phyloP scores from a whole-genome alignment of 2,888 invertebrate species.

The Drosophila helvetica region DNA sequence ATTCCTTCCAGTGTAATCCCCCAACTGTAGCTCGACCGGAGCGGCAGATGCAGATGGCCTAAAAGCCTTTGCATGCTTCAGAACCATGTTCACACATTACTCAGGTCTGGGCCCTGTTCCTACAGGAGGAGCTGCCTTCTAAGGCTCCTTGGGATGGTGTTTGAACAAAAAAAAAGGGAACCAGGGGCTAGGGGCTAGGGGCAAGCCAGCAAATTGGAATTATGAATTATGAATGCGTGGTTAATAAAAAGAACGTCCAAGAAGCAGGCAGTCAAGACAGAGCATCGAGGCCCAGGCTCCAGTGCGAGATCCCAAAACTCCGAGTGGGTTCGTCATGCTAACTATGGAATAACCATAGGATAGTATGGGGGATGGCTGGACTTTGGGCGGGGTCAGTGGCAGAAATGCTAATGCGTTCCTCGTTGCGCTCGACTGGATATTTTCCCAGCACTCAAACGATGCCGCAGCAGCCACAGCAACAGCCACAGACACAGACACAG shows the following conservation, averaged over 20 bases:
- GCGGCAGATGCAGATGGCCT: slow-evolving; percentile 33
- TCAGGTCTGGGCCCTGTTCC: slow-evolving; percentile 49
- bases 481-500: slow-evolving; percentile 26
- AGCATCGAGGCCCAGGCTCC: slow-evolving; percentile 6
- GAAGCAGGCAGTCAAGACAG: slow-evolving; percentile 50
- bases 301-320: neutral
- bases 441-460: slow-evolving; percentile 79
- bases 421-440: slow-evolving; percentile 75
- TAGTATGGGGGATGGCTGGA: slow-evolving; percentile 11
- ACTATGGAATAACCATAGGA: slow-evolving; percentile 46
- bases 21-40: slow-evolving; percentile 6
- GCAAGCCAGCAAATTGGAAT: slow-evolving; percentile 80
- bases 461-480: slow-evolving; percentile 43
- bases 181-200: slow-evolving; percentile 12
- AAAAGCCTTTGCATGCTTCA: slow-evolving; percentile 68
- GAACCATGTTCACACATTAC: slow-evolving; percentile 75
- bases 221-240: slow-evolving; percentile 82
- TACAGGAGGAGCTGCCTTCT: slow-evolving; percentile 18
- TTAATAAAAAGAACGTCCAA: slow-evolving; percentile 70
- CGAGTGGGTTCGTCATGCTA: slow-evolving; percentile 70
- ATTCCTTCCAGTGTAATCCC: slow-evolving; percentile 12
- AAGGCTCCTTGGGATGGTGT: slow-evolving; percentile 62
- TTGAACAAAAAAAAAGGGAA: slow-evolving; percentile 47
- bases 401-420: slow-evolving; percentile 77
- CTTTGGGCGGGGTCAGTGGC: slow-evolving; percentile 45